Percentiles rank a stretch among this genome's conserved stretches.
These are phyloP conservation scores for Erpetoichthys calabaricus DNA, from an alignment of 2,797 vertebrate species.

Conservation along the genomic window DNA sequence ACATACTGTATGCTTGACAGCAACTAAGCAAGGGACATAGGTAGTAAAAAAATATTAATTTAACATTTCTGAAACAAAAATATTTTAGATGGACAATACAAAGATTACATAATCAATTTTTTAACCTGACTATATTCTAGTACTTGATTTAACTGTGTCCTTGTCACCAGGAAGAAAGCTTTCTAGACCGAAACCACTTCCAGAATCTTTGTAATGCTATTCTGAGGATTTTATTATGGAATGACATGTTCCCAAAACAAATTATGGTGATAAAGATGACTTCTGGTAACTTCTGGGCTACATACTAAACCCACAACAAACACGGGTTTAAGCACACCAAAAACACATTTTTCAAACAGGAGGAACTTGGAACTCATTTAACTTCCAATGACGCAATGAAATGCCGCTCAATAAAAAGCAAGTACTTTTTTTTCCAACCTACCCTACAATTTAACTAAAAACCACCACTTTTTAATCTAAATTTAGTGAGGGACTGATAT, in stretches of 20 bases:
- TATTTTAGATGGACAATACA: no score
- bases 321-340: neutral
- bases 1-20: no score
- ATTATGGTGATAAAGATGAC: neutral
- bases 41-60: no score
- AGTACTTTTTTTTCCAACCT: conserved; percentile 21
- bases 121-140: no score
- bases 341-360: neutral
- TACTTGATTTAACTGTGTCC: no score
- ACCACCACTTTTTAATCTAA: conserved; percentile 32
- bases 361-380: neutral
- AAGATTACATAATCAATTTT: no score
- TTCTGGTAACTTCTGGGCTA: neutral
- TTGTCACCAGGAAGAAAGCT: no score
- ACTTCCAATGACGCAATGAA: neutral
- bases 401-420: conserved; percentile 8
- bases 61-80: no score
- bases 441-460: conserved; percentile 39
- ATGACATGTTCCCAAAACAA: neutral
- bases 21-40: no score
- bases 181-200: no score
- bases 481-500: conserved; percentile 38
- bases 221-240: neutral
- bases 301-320: conserved; percentile 2
- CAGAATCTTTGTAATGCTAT: neutral